These are phyloP conservation scores for Poeciliopsis retropinna DNA, from an alignment of 2,113 vertebrate genomes.

Conservation along the genomic window DNA sequence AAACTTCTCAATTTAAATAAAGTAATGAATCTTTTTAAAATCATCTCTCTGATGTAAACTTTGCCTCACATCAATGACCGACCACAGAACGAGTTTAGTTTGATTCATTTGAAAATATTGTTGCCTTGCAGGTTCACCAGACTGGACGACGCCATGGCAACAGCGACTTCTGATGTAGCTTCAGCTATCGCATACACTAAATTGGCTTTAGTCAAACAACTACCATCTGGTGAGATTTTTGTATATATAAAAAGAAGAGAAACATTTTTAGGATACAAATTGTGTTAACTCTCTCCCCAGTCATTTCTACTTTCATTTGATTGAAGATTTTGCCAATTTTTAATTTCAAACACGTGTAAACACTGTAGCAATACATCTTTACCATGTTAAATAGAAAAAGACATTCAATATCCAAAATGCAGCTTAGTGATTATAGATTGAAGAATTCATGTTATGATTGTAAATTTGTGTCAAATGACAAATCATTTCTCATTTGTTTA, in stretches of 20 bases:
- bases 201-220: conserved; percentile 19
- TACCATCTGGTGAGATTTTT: conserved; percentile 58
- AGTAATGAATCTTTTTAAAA: no score
- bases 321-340: neutral
- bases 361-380: no score
- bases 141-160: conserved; percentile 48
- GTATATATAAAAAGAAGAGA: neutral
- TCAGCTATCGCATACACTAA: conserved; percentile 39
- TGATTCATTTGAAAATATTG: neutral
- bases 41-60: no score
- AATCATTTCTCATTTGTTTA: neutral
- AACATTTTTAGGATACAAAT: neutral
- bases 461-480: neutral
- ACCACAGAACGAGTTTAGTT: neutral
- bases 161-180: conserved; percentile 24
- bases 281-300: neutral
- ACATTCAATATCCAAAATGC: neutral
- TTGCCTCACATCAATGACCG: no score
- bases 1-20: no score
- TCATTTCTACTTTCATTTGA: neutral
- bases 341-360: no score
- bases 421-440: no score
- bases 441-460: neutral
- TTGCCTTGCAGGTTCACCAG: conserved; percentile 52
- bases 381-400: neutral